Percentiles rank a stretch among this genome's conserved stretches.
These are phyloP conservation scores for Romanogobio albipinnatus DNA, from an alignment of 2,113 vertebrate species.

Conservation along the genomic window DNA sequence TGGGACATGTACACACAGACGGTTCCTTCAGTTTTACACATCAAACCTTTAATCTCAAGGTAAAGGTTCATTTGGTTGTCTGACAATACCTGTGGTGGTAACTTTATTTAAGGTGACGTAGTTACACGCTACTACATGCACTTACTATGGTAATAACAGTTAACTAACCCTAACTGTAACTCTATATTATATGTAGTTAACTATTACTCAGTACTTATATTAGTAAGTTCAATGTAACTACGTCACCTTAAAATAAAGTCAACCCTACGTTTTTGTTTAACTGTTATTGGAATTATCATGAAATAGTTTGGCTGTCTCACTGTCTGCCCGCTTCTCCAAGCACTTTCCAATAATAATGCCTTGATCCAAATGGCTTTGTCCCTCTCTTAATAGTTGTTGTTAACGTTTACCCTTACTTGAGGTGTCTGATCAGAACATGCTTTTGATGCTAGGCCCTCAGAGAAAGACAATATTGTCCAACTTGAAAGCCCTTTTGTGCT, in stretches of 20 bases:
- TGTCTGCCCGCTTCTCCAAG: conserved; percentile 32
- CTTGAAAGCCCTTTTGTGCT: neutral
- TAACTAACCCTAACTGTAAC: too few relatives aligned
- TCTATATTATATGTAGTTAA: too few relatives aligned
- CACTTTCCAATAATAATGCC: conserved; percentile 55
- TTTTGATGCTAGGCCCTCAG: neutral
- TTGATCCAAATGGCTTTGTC: neutral
- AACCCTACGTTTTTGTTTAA: conserved; percentile 59
- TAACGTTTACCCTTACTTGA: neutral
- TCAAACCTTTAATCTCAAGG: conserved; percentile 66
- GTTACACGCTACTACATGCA: too few relatives aligned
- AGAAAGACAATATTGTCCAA: neutral
- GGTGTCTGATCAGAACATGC: neutral
- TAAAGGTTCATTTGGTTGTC: conserved; percentile 64
- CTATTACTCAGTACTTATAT: too few relatives aligned
- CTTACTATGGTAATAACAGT: too few relatives aligned
- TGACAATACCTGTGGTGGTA: conserved; percentile 49
- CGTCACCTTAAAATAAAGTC: too few relatives aligned
- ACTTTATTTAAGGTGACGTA: too few relatives aligned
- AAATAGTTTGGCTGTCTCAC: conserved; percentile 67
- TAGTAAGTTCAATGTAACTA: too few relatives aligned
- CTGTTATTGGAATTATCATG: conserved; percentile 69
- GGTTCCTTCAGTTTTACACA: conserved; percentile 11
- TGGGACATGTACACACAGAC: conserved; percentile 1
- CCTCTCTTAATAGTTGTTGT: neutral